These are phyloP conservation scores for Choristoneura fumiferana DNA, from an alignment of 1,140 invertebrate species.

Conservation along the genomic window DNA sequence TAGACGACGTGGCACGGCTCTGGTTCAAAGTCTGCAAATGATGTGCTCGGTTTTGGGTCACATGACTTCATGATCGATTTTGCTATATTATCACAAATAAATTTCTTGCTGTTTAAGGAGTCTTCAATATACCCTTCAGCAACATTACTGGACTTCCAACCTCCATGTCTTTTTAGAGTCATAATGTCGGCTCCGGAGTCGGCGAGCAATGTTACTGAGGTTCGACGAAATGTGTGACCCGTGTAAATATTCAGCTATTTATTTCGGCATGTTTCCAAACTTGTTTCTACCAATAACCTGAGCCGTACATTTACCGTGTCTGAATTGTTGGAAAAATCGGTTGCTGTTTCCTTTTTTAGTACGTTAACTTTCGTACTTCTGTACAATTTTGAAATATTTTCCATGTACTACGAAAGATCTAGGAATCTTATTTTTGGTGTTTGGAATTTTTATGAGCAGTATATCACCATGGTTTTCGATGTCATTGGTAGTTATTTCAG, in stretches of 20 bases:
- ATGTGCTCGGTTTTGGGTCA: no score
- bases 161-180: no score
- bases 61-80: no score
- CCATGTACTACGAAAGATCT: background rate
- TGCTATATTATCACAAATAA: no score
- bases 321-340: background rate
- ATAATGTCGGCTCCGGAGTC: no score
- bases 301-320: background rate
- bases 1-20: no score
- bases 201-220: no score
- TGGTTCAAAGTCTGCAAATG: no score
- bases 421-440: constrained; percentile 19
- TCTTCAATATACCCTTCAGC: no score
- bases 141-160: no score
- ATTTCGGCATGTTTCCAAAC: background rate
- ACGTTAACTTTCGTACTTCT: background rate
- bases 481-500: constrained; percentile 31
- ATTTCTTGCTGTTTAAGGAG: no score
- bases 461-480: constrained; percentile 31
- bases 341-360: background rate
- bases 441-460: constrained; percentile 30
- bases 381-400: background rate
- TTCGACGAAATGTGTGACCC: no score
- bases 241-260: background rate
- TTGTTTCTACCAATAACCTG: background rate